Evolutionary conservation across 2,888 invertebrate genomes (phyloP), one percentile per base, ranked within the genome.

Genomic region (Tachina fera): DNA sequence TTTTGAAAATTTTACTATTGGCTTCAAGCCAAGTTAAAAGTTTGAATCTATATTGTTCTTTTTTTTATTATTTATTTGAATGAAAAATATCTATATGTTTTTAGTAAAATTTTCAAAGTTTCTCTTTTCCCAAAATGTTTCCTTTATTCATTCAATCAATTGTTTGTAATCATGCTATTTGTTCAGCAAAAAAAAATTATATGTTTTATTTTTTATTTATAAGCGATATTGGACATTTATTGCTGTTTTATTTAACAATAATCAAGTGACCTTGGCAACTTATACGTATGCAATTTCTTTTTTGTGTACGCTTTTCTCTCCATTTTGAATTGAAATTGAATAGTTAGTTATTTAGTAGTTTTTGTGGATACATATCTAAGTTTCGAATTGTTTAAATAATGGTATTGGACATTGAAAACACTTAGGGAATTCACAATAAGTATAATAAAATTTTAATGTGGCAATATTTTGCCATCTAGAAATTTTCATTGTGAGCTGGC

Each of bases 1-100:
- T 58, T 76, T 58, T 47, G 10, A 14, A 67, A 68, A 31, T 60
- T 70, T 61, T 16, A 49, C 76, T 47, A 10, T 58, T 76, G 76
- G 76, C 76, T 39, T 58, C 9, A 19, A 76, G 56, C 67, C 76
- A 76, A 67, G 67, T 39, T 9, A 47, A 39, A 67, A 76, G 19
- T 67, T 77, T 58, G 1, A 14, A 49, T 49, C 19, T n/a, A 47
- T n/a, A 22, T 45, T 31, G 14, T 22, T 19, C 22, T 41, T 75
- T 31, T 53, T 41, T 41, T 67, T 31, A 31, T 31, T 31, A 31
- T 47, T 47, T 3, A 41, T 74, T 39, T 74, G n/a, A 47, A 22
- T 43, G 13, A 47, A 45, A 58, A 39, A 39, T 31, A 31, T 56
- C 9, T 45, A 22, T 43, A 70, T 1, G 43, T n/a, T 60, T 60